Percentiles rank a stretch among this genome's conserved stretches.
Conservation (phyloP, 2,888 invertebrate genomes). For the Rhorus exstirpatorius region DNA sequence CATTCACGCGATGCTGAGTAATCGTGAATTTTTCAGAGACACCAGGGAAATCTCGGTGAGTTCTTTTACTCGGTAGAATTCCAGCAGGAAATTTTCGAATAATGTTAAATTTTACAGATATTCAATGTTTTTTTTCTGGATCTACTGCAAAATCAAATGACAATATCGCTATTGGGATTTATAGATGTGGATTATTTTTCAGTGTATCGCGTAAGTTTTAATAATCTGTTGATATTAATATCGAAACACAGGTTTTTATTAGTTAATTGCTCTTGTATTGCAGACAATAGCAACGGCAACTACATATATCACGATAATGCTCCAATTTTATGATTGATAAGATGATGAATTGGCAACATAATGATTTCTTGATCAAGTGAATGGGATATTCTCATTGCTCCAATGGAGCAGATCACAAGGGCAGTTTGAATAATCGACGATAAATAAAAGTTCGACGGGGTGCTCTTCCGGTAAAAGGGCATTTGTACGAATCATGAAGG, state of each 20-base stretch:
- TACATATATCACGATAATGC: constrained; percentile 41
- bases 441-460: too few species aligned
- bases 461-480: too few species aligned
- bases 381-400: too few species aligned
- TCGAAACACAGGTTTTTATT: neutral
- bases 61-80: too few species aligned
- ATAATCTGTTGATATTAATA: neutral
- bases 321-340: constrained; percentile 47
- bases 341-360: too few species aligned
- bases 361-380: too few species aligned
- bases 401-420: too few species aligned
- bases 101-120: neutral
- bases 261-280: neutral
- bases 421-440: too few species aligned
- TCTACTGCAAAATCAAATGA: constrained; percentile 37
- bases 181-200: constrained; percentile 24
- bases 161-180: constrained; percentile 38
- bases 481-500: too few species aligned
- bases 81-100: too few species aligned
- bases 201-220: constrained; percentile 37
- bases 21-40: neutral
- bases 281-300: constrained; percentile 31
- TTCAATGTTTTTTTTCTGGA: constrained; percentile 32
- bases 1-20: constrained; percentile 22
- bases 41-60: neutral